Evolutionary conservation across 2,113 vertebrate species (phyloP).

Genomic region (Dasyornis broadbenti): DNA sequence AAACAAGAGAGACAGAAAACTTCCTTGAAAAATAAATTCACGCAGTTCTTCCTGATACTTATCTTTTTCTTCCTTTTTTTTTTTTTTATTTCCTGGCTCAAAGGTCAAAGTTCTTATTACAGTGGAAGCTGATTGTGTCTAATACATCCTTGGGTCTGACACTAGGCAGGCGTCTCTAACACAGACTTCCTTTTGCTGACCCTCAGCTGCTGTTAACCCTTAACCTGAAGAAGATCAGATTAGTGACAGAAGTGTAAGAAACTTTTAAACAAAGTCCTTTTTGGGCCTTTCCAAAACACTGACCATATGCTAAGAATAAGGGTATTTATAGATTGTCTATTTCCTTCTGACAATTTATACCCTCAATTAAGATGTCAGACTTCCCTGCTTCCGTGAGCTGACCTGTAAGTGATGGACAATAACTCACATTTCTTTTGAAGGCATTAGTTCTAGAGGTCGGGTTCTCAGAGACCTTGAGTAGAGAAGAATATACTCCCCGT

Average conservation of each 20-base stretch:
- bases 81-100: background rate
- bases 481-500: background rate
- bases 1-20: background rate
- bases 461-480: background rate
- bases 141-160: constrained; percentile 10
- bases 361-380: constrained; percentile 10
- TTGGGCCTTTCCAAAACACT: background rate
- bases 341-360: constrained; percentile 14
- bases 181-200: constrained; percentile 24
- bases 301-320: background rate
- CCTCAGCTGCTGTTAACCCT: constrained; percentile 25
- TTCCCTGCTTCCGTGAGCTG: background rate
- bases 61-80: background rate
- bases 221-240: constrained; percentile 14
- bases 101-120: constrained; percentile 29
- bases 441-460: background rate
- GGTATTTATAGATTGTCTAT: background rate
- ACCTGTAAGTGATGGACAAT: background rate
- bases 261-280: constrained; percentile 16
- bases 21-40: background rate
- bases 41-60: background rate
- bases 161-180: background rate
- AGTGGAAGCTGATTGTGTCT: constrained; percentile 19
- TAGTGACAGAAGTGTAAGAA: background rate
- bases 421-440: background rate